Evolutionary conservation across 2,888 invertebrate genomes (phyloP).

Genomic region (Synergus gifuensis): DNA sequence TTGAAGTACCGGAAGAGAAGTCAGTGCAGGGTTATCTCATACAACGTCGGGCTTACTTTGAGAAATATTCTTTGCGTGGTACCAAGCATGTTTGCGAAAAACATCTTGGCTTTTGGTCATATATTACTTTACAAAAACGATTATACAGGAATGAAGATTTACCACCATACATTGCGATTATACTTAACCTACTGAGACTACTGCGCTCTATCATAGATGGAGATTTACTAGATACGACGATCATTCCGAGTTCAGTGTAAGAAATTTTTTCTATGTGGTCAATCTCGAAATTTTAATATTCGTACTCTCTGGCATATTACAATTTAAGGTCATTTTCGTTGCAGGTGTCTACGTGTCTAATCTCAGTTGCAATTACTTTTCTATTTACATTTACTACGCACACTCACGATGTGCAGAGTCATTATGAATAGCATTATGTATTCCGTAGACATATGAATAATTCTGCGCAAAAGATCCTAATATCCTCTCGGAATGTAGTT

Average conservation of each 20-base stretch:
- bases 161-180: slow-evolving; percentile 13
- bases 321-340: background rate
- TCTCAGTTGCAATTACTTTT: slow-evolving; percentile 20
- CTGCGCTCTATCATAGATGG: slow-evolving; percentile 27
- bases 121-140: slow-evolving; percentile 35
- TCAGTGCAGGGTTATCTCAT: slow-evolving; percentile 33
- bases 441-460: background rate
- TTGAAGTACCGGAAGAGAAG: slow-evolving; percentile 37
- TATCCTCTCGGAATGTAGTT: background rate
- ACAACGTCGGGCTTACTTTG: slow-evolving; percentile 37
- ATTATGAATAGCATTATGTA: too few relatives aligned
- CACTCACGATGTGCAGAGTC: background rate
- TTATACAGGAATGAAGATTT: slow-evolving; percentile 39
- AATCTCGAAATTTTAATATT: background rate
- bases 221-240: slow-evolving; percentile 21
- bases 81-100: slow-evolving; percentile 15
- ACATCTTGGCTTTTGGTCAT: slow-evolving; percentile 38
- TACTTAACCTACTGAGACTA: slow-evolving; percentile 25
- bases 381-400: background rate
- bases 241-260: slow-evolving; percentile 1
- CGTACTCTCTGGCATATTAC: background rate
- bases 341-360: background rate
- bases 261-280: background rate
- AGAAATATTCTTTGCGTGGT: slow-evolving; percentile 33
- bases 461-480: background rate